phyloP scores from a whole-genome alignment of 30 jellyfish, hydroid and myxozoan genomes.

The Calvadosia cruxmelitensis region DNA sequence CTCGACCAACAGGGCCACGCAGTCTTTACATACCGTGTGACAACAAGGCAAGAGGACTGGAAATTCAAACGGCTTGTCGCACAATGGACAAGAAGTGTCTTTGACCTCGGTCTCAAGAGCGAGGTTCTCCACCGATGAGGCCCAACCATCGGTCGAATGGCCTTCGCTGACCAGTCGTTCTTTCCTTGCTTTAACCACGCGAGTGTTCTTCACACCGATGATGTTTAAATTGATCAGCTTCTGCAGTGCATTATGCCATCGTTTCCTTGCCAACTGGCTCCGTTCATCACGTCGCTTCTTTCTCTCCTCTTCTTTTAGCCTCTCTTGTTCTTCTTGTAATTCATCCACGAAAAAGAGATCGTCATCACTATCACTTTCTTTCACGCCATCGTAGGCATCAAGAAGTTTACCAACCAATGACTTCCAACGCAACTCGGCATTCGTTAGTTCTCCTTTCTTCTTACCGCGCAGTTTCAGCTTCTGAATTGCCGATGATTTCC shows the following conservation, averaged over 20 bases:
- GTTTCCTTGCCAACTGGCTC: not conserved
- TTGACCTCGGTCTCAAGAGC: not conserved
- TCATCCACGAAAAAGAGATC: not conserved
- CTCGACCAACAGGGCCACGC: conserved; percentile 73
- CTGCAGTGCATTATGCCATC: not conserved
- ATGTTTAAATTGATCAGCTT: not conserved
- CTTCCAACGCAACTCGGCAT: not conserved
- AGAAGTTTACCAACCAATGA: not conserved
- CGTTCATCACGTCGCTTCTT: not conserved
- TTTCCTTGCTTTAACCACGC: not conserved
- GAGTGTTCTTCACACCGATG: not conserved
- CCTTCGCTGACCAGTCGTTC: not conserved
- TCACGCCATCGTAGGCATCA: not conserved
- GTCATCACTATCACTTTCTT: not conserved
- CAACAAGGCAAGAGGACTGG: conserved; percentile 77
- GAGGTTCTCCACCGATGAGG: not conserved
- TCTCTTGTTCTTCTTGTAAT: no score
- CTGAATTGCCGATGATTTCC: not conserved
- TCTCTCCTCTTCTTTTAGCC: not conserved
- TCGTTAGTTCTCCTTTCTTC: not conserved
- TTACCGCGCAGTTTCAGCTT: not conserved
- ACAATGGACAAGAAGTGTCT: conserved; percentile 48
- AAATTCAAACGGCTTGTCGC: conserved; percentile 36
- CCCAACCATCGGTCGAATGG: not conserved
- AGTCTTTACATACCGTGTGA: conserved; percentile 89